phyloP scores from a whole-genome alignment of 2,797 vertebrate genomes.

The Oreochromis grahami region DNA sequence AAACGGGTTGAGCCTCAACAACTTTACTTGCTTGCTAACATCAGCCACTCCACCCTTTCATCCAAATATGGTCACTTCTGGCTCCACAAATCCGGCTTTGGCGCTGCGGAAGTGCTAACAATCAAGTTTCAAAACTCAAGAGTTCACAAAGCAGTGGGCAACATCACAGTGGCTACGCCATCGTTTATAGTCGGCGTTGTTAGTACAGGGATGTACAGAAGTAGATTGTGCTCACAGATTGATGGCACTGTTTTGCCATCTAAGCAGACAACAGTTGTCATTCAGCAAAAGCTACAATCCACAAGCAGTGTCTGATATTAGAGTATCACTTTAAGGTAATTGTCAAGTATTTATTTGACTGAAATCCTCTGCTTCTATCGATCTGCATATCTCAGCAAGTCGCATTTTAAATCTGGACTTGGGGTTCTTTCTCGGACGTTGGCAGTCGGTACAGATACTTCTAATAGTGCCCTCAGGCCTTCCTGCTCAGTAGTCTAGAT shows the following conservation, averaged over 20 bases:
- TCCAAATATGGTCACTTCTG: neutral
- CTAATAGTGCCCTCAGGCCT: neutral
- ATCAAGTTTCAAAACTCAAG: neutral
- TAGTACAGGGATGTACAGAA: neutral
- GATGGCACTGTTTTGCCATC: neutral
- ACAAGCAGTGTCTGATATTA: neutral
- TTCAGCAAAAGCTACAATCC: neutral
- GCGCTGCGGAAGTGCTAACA: neutral
- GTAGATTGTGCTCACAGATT: neutral
- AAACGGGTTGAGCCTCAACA: neutral
- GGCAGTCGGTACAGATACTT: neutral
- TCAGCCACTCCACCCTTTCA: neutral
- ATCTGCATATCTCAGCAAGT: neutral
- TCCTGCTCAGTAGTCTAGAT: neutral
- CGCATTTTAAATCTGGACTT: slow-evolving; percentile 33
- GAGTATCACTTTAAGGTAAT: neutral
- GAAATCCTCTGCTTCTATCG: neutral
- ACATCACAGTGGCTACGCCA: neutral
- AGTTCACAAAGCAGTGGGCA: neutral
- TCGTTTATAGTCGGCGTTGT: neutral
- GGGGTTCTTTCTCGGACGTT: neutral
- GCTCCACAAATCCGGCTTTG: neutral
- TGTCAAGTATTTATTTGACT: neutral
- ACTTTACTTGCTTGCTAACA: neutral
- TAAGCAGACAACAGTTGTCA: neutral